A percentile compares a stretch with the other conserved stretches of the same genome.
phyloP scores from a whole-genome alignment of 2,888 invertebrate species.

The Sesamia inferens region DNA sequence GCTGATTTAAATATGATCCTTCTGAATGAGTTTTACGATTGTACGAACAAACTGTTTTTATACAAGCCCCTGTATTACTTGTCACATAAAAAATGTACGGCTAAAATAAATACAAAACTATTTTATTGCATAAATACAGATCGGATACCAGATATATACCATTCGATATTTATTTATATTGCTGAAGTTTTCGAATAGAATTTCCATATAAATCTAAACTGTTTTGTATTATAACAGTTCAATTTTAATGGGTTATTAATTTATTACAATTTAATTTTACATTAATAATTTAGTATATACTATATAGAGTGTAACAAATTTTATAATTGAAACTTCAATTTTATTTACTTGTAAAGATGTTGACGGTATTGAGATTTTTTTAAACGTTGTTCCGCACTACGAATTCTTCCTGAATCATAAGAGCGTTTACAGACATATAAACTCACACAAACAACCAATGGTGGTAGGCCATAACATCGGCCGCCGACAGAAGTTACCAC shows the following conservation, averaged over 20 bases:
- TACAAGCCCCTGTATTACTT: conserved; percentile 31
- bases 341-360: too few species aligned
- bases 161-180: background rate
- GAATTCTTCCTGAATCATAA: too few species aligned
- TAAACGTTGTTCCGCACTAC: too few species aligned
- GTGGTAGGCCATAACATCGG: too few species aligned
- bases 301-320: background rate
- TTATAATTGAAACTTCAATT: too few species aligned
- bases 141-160: conserved; percentile 9
- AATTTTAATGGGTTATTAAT: background rate
- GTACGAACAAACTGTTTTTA: conserved; percentile 47
- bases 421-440: too few species aligned
- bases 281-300: background rate
- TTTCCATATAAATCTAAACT: background rate
- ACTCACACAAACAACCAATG: too few species aligned
- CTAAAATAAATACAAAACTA: conserved; percentile 51
- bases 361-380: too few species aligned
- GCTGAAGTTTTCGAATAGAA: background rate
- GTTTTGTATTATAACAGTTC: conserved; percentile 7
- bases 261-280: background rate
- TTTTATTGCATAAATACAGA: conserved; percentile 33
- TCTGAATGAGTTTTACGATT: conserved; percentile 17
- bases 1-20: conserved; percentile 10
- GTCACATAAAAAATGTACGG: conserved; percentile 51
- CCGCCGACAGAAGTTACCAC: too few species aligned